Conservation (phyloP, 2,113 vertebrate genomes). For the Alouatta palliata region DNA sequence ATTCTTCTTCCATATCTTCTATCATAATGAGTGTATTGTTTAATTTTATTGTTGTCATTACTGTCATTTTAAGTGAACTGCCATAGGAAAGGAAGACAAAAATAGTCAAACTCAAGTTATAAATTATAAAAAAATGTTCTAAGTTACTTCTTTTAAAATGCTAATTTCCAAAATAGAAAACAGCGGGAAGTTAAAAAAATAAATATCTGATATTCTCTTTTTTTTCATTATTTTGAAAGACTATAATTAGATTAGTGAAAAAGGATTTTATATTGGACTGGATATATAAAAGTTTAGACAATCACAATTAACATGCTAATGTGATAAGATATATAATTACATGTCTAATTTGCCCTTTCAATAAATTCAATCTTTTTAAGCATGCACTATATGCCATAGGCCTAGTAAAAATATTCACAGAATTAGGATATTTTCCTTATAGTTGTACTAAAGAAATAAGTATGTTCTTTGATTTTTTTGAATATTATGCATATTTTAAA, state of each 20-base stretch:
- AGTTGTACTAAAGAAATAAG: slow-evolving; percentile 27
- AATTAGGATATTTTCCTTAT: slow-evolving; percentile 50
- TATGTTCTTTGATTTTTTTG: slow-evolving; percentile 16
- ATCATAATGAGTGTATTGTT: background rate
- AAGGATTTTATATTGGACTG: background rate
- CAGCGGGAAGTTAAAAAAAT: background rate
- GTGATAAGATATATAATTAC: background rate
- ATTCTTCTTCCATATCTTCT: background rate
- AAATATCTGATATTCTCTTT: background rate
- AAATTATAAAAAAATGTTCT: background rate
- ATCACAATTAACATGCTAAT: background rate
- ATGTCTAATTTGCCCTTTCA: background rate
- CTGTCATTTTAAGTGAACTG: background rate
- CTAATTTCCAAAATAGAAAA: slow-evolving; percentile 10
- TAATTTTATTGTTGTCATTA: background rate
- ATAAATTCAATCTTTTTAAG: background rate
- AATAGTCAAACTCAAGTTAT: background rate
- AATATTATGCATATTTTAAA: slow-evolving; percentile 28
- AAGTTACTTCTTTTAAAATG: background rate
- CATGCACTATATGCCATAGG: background rate
- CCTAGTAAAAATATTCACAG: background rate
- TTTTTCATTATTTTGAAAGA: slow-evolving; percentile 31
- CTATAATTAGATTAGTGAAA: background rate
- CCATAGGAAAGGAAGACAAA: background rate
- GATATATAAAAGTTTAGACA: background rate